phyloP scores from a whole-genome alignment of 2,888 invertebrate species.

The Tridacna crocea region DNA sequence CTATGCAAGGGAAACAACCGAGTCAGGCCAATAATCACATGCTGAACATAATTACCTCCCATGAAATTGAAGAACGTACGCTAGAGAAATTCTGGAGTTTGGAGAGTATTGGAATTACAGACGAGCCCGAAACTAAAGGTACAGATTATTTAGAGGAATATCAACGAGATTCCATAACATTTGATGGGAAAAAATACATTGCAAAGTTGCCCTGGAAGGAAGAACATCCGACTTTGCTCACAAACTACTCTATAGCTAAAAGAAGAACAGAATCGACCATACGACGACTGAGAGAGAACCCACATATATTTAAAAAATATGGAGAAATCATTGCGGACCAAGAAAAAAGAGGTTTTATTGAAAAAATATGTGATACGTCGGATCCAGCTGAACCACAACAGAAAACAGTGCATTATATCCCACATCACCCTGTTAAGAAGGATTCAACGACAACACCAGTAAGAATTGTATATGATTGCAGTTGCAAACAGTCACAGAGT shows the following conservation, averaged over 20 bases:
- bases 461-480: conserved; percentile 54
- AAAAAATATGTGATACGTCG: conserved; percentile 10
- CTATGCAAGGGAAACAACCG: too few species aligned
- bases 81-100: conserved; percentile 47
- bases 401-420: conserved; percentile 36
- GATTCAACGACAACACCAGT: conserved; percentile 53
- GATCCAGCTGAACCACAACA: neutral
- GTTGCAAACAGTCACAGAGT: too few species aligned
- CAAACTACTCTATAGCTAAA: neutral
- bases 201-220: too few species aligned
- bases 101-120: conserved; percentile 36
- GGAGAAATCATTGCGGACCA: conserved; percentile 36
- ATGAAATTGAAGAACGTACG: too few species aligned
- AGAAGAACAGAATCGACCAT: conserved; percentile 31
- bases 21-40: too few species aligned
- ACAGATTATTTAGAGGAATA: too few species aligned
- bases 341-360: conserved; percentile 29
- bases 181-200: too few species aligned
- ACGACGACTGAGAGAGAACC: too few species aligned
- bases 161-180: too few species aligned
- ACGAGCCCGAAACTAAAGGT: conserved; percentile 1
- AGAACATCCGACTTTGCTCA: too few species aligned
- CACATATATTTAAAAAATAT: conserved; percentile 37
- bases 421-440: conserved; percentile 45
- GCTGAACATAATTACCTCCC: conserved; percentile 29